phyloP scores from a whole-genome alignment of 2,113 vertebrate genomes.

The Gobius niger region DNA sequence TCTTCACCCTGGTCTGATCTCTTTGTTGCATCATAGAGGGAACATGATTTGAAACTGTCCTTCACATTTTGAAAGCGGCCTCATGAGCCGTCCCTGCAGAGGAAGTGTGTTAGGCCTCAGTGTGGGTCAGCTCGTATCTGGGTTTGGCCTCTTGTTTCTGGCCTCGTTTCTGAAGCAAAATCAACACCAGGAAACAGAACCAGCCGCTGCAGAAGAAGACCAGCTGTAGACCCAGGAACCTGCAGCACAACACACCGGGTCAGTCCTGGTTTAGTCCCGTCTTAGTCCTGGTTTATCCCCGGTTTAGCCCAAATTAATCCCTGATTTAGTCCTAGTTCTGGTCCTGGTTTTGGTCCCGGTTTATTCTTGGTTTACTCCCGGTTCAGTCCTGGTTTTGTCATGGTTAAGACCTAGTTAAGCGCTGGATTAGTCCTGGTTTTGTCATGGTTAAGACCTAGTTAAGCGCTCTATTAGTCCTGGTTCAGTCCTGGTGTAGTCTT shows the following conservation, averaged over 20 bases:
- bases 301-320: not conserved
- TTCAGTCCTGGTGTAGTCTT: not conserved
- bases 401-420: not conserved
- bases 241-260: not conserved
- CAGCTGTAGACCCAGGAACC: constrained; percentile 3
- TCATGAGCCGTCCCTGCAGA: too few species aligned
- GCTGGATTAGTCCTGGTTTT: not conserved
- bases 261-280: not conserved
- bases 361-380: not conserved
- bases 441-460: not conserved
- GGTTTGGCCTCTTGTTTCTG: not conserved
- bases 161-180: not conserved
- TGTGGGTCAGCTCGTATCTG: not conserved
- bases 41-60: too few species aligned
- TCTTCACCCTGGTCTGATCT: too few species aligned
- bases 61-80: too few species aligned
- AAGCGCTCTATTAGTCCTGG: not conserved
- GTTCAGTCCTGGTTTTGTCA: not conserved
- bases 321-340: not conserved
- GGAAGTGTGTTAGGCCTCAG: not conserved
- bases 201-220: not conserved
- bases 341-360: not conserved
- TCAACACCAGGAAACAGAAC: not conserved
- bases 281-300: not conserved
- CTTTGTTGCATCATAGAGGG: too few species aligned